phyloP scores from a whole-genome alignment of 2,113 vertebrate genomes.

The Scomber scombrus region DNA sequence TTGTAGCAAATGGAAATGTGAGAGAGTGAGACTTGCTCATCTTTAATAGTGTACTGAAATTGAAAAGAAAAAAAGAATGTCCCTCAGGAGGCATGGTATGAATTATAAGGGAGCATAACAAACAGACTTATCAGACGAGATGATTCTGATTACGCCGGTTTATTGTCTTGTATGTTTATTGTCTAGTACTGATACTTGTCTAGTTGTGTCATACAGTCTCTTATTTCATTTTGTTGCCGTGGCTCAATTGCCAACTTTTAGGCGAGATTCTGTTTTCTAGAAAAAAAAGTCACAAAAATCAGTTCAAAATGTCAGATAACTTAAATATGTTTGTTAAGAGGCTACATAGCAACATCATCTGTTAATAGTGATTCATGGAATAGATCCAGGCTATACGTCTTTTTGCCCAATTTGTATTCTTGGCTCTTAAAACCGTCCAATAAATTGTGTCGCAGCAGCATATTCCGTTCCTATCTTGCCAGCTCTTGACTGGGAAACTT shows the following conservation, averaged over 20 bases:
- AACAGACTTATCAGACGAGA: slow-evolving; percentile 11
- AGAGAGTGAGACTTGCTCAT: not conserved
- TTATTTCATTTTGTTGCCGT: slow-evolving; percentile 1
- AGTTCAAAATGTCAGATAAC: no score
- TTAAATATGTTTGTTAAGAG: not conserved
- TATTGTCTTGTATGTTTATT: not conserved
- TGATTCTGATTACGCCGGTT: not conserved
- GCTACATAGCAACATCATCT: not conserved
- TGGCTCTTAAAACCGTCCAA: slow-evolving; percentile 26
- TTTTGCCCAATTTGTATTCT: not conserved
- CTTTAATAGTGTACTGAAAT: slow-evolving; percentile 18
- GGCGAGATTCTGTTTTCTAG: not conserved
- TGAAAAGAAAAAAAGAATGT: slow-evolving; percentile 7
- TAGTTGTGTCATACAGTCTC: not conserved
- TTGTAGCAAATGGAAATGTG: not conserved
- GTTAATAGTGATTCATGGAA: not conserved
- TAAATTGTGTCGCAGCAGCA: slow-evolving; percentile 30
- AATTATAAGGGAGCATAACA: not conserved
- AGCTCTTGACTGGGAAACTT: slow-evolving; percentile 50
- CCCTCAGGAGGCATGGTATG: not conserved
- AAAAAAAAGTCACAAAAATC: no score
- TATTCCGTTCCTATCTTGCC: slow-evolving; percentile 28
- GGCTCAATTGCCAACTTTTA: not conserved
- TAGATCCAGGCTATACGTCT: not conserved
- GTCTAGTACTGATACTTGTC: not conserved